Conservation (phyloP, 1,140 invertebrate species). For the Cydia strobilella region DNA sequence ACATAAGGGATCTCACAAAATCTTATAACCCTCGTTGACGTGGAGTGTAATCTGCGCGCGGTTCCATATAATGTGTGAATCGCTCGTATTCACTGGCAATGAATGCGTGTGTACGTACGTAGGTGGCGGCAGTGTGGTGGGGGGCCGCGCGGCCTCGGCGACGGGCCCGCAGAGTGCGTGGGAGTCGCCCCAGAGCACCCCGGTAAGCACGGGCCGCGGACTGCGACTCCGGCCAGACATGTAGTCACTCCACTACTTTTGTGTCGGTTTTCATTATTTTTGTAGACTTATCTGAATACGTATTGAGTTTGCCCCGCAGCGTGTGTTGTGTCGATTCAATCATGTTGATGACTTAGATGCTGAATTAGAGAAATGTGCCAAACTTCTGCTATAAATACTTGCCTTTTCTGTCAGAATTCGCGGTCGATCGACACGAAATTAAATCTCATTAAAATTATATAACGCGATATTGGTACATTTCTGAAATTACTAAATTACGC, state of each 20-base stretch:
- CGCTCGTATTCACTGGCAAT: conserved; percentile 52
- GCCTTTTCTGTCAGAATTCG: not conserved
- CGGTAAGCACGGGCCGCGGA: conserved; percentile 76
- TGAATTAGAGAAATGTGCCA: conserved; percentile 71
- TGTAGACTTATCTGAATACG: conserved; percentile 70
- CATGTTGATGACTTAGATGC: conserved; percentile 69
- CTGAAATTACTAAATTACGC: conserved; percentile 60
- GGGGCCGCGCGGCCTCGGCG: conserved; percentile 61
- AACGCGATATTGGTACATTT: conserved; percentile 65
- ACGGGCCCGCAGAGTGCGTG: conserved; percentile 55
- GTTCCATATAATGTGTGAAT: conserved; percentile 37
- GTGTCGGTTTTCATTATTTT: conserved; percentile 74
- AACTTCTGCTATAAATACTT: conserved; percentile 37
- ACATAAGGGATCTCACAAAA: conserved; percentile 6
- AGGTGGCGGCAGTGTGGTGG: conserved; percentile 73
- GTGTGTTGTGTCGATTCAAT: conserved; percentile 69
- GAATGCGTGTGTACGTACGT: conserved; percentile 72
- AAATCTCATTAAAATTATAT: conserved; percentile 6
- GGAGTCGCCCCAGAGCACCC: conserved; percentile 73
- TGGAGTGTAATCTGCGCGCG: conserved; percentile 33
- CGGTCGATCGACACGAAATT: not conserved
- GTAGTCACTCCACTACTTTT: conserved; percentile 65
- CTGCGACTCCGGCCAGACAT: conserved; percentile 58
- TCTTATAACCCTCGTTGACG: not conserved
- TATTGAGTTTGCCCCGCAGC: conserved; percentile 76